These are phyloP conservation scores for Nemapogon koenigi DNA, from an alignment of 2,888 invertebrate genomes.

Conservation along the genomic window DNA sequence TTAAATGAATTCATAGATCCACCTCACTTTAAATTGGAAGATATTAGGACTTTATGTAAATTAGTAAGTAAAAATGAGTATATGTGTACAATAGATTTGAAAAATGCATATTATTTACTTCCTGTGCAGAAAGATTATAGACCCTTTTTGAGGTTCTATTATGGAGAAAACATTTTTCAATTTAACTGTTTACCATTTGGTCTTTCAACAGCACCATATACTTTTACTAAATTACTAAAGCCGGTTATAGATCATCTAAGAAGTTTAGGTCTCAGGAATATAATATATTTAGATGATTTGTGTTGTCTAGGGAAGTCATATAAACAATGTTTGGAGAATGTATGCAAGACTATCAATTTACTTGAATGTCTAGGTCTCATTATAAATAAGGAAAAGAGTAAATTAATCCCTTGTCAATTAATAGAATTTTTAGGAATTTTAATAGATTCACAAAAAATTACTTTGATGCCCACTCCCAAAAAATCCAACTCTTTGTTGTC, in stretches of 20 bases:
- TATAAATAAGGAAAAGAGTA: constrained; percentile 3
- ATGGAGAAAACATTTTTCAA: constrained; percentile 4
- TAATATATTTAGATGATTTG: no score
- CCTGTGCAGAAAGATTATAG: not conserved
- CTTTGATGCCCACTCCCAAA: not conserved
- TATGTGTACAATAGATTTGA: not conserved
- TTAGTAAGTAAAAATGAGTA: constrained; percentile 4
- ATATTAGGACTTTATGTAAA: constrained; percentile 9
- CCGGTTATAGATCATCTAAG: not conserved
- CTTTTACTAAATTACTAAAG: not conserved
- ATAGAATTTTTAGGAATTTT: constrained; percentile 4
- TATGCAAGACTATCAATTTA: not conserved
- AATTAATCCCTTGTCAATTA: not conserved
- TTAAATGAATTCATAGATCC: not conserved
- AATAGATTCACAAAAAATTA: not conserved
- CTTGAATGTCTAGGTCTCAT: constrained; percentile 4
- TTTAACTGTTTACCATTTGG: constrained; percentile 10
- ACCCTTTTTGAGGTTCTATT: constrained; percentile 11
- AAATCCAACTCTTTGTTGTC: not conserved
- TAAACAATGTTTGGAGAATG: not conserved
- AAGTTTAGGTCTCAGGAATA: no score
- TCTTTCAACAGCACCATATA: not conserved
- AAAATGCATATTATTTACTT: not conserved
- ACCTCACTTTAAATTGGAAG: constrained; percentile 11
- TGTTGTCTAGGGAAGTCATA: constrained; percentile 1